Base-by-base conservation (phyloP, 2,888 invertebrate species). In the Archips xylosteana region DNA sequence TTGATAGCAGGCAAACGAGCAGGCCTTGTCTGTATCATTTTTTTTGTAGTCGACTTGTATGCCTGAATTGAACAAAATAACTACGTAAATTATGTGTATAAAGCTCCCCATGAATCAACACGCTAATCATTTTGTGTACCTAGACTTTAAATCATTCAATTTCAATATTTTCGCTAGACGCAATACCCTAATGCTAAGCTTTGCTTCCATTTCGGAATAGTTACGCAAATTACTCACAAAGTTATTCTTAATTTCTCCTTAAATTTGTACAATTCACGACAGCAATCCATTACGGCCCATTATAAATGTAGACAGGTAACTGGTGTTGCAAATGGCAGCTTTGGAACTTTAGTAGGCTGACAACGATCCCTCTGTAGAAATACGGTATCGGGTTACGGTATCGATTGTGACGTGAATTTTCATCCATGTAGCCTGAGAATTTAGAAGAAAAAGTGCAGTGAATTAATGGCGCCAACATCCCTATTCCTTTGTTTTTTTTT, bases 261-360 rank as follows among this genome's bases (percentile, higher is more conserved):
- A 39, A 42, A 60, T 15, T 45, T n/a, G n/a, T 13, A 15, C 12
- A 10, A 36, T 42, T 42, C n/a, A 9, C 15, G 61, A n/a, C 49
- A 62, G 61, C 69, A 61, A 69, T 61, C 23, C 51, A 69, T 69
- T 61, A 61, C 49, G 13, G 61, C 2, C 15, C 61, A 69, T 69
- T 61, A 61, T 61, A 51, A 62, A 61, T 69, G 61, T 42, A 69
- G 39, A 61, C 36, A 71, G 49, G 66, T 67, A 34, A 47, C 70
- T 59, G 59, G 57, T 64, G 63, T 60, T 65, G 60, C 49, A 59
- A 65, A 65, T 65, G 39, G 32, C 64, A 60, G 65, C 51, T 54
- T 60, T n/a, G 65, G 34, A 65, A 71, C 49, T 71, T 71, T 10
- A 49, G 36, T 10, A 49, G 36, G 34, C 23, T 64, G 64, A 47